Evolutionary conservation across 2,113 vertebrate species (phyloP).

Genomic region (Catharus fuscescens): DNA sequence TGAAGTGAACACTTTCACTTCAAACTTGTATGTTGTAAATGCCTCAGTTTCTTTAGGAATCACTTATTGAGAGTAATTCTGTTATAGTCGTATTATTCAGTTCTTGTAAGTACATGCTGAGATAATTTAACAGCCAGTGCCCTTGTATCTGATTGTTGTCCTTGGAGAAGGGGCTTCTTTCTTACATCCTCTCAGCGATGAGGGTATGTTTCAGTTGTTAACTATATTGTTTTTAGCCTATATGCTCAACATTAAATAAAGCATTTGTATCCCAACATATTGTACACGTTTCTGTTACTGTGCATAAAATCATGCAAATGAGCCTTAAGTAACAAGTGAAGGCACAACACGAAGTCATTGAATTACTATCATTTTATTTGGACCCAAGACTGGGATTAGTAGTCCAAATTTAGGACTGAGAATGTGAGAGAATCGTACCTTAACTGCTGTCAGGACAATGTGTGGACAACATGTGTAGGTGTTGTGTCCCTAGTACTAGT

Average conservation of each 20-base stretch:
- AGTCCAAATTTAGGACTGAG: not conserved
- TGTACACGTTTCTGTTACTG: conserved; percentile 19
- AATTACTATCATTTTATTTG: not conserved
- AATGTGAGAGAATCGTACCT: not conserved
- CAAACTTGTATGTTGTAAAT: conserved; percentile 11
- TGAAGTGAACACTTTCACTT: conserved; percentile 6
- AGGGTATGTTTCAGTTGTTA: not conserved
- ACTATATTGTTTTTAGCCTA: not conserved
- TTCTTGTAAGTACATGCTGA: not conserved
- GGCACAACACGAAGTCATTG: not conserved
- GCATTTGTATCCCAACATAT: conserved; percentile 6
- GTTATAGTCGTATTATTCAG: not conserved
- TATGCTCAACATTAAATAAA: not conserved
- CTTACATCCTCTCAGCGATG: not conserved
- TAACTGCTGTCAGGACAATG: not conserved
- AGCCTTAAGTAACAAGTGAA: not conserved
- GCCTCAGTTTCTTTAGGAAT: conserved; percentile 27
- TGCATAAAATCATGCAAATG: conserved; percentile 21
- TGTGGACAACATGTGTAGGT: not conserved
- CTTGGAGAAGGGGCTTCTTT: not conserved
- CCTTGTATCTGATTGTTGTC: not conserved
- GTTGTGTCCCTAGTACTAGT: not conserved
- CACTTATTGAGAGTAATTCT: not conserved
- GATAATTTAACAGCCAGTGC: conserved; percentile 2
- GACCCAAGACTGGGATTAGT: not conserved